A percentile compares a stretch with the other conserved stretches of the same genome.
Evolutionary conservation across 2,797 vertebrate genomes (phyloP).

Genomic region (Erethizon dorsatum): DNA sequence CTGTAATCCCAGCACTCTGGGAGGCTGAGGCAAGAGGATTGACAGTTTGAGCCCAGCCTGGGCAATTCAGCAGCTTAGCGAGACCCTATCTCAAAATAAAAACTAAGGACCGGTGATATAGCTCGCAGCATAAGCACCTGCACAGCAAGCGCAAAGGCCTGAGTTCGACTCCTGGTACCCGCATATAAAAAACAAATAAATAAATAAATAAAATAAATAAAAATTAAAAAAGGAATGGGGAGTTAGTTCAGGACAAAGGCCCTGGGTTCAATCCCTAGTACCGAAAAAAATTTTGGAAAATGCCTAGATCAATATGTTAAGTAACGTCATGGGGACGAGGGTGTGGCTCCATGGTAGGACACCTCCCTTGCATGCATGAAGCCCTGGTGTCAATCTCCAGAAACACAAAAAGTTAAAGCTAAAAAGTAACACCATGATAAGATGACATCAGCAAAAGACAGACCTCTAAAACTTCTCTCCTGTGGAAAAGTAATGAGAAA

Average conservation of each 20-base stretch:
- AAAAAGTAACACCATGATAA: background rate
- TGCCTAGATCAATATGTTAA: too few relatives aligned
- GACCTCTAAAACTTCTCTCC: background rate
- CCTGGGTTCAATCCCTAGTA: background rate
- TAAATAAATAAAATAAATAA: too few relatives aligned
- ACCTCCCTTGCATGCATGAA: background rate
- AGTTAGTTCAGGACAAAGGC: background rate
- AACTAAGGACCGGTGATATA: too few relatives aligned
- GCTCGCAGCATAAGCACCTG: too few relatives aligned
- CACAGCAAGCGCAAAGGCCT: too few relatives aligned
- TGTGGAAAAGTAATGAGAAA: slow-evolving; percentile 30
- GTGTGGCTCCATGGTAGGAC: too few relatives aligned
- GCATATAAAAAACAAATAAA: too few relatives aligned
- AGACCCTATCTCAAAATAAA: background rate
- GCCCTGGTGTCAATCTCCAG: background rate
- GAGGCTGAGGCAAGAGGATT: background rate
- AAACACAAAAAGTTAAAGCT: background rate
- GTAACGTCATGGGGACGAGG: background rate
- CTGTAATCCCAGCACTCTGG: background rate
- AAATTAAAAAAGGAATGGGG: background rate
- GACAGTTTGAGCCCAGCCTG: background rate
- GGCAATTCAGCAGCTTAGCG: background rate
- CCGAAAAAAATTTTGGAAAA: background rate
- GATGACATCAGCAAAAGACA: background rate
- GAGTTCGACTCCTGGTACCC: too few relatives aligned